Conservation (phyloP, 2,113 vertebrate genomes). For the Bubo bubo region DNA sequence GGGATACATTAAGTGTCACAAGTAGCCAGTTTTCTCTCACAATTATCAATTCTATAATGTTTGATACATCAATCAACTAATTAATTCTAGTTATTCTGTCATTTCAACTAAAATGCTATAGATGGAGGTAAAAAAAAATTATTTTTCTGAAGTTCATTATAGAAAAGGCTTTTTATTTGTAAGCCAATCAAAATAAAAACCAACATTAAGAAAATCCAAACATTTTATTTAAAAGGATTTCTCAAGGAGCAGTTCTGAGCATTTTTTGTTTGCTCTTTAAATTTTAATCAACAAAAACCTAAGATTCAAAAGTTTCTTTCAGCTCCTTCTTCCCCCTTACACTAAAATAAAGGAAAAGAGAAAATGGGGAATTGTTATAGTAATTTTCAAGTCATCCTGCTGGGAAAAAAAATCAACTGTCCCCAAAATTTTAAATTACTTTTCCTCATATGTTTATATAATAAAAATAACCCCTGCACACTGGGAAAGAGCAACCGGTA, state of each 20-base stretch:
- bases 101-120: background rate
- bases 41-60: conserved; percentile 34
- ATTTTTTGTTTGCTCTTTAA: background rate
- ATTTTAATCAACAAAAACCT: background rate
- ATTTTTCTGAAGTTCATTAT: background rate
- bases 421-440: background rate
- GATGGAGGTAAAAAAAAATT: background rate
- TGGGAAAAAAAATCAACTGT: background rate
- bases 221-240: background rate
- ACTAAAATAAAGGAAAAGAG: background rate
- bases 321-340: background rate
- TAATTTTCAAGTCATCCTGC: background rate
- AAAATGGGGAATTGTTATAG: background rate
- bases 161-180: background rate
- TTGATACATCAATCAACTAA: background rate
- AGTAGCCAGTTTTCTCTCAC: conserved; percentile 39
- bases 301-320: background rate
- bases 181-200: background rate
- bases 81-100: conserved; percentile 30
- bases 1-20: conserved; percentile 49
- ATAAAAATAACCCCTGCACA: fast-evolving
- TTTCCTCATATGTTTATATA: background rate
- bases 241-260: background rate
- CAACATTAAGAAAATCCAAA: background rate
- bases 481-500: background rate